Conservation (phyloP, 2,888 invertebrate species). For the Cremastobaeus sp. region DNA sequence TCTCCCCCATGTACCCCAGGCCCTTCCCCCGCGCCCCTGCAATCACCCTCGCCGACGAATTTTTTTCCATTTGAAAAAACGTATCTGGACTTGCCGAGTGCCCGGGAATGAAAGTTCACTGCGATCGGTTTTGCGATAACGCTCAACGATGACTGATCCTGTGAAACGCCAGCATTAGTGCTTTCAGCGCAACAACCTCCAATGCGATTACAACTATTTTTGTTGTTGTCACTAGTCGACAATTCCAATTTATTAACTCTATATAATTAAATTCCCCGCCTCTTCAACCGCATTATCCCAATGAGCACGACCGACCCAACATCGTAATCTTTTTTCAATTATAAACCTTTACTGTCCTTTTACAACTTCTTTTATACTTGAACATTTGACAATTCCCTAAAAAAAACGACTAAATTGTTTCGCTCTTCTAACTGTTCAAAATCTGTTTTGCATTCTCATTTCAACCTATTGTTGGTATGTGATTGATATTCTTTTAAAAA, state of each 20-base stretch:
- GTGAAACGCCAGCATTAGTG: constrained; percentile 60
- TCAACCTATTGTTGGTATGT: no score
- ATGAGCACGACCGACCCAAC: no score
- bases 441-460: no score
- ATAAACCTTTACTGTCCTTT: neutral
- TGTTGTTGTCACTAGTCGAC: constrained; percentile 35
- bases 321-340: no score
- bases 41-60: constrained; percentile 74
- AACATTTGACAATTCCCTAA: no score
- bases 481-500: no score
- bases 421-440: no score
- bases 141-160: constrained; percentile 71
- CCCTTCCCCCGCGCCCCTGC: constrained; percentile 64
- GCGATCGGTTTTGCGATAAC: constrained; percentile 76
- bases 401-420: no score
- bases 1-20: constrained; percentile 32
- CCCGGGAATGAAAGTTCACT: constrained; percentile 75
- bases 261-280: no score
- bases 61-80: constrained; percentile 77
- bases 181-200: constrained; percentile 53
- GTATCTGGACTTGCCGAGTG: constrained; percentile 76
- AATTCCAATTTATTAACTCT: constrained; percentile 40
- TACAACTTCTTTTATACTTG: no score
- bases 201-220: constrained; percentile 58
- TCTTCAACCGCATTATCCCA: no score